These are phyloP conservation scores for Leptonema lineaticorne DNA, from an alignment of 1,140 invertebrate species.

Conservation along the genomic window DNA sequence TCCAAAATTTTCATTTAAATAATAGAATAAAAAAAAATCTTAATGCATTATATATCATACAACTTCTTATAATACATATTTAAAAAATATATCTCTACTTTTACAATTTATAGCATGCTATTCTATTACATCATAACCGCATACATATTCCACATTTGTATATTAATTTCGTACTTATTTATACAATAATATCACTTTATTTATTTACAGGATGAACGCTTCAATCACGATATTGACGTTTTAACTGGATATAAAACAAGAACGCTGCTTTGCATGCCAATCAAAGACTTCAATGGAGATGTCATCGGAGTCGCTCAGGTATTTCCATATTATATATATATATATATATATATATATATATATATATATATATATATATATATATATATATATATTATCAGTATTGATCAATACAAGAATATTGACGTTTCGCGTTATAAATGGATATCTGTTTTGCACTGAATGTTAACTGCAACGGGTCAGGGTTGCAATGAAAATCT, in stretches of 20 bases:
- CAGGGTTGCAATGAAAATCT: too few species aligned
- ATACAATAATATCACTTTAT: slow-evolving; percentile 23
- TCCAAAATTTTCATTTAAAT: too few species aligned
- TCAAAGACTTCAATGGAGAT: slow-evolving; percentile 91
- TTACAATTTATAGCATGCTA: neutral
- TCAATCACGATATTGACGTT: slow-evolving; percentile 91
- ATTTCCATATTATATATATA: too few species aligned
- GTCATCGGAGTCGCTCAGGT: slow-evolving; percentile 94
- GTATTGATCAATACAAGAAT: too few species aligned
- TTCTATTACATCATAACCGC: neutral
- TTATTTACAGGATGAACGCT: slow-evolving; percentile 76
- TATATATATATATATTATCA: too few species aligned
- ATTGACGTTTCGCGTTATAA: too few species aligned
- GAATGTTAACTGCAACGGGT: too few species aligned
- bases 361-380: too few species aligned
- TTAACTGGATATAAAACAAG: slow-evolving; percentile 91
- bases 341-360: too few species aligned
- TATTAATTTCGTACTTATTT: neutral
- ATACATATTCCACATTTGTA: too few species aligned
- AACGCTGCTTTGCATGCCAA: slow-evolving; percentile 92
- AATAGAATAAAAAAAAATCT: too few species aligned
- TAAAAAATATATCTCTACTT: neutral
- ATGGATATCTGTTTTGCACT: too few species aligned
- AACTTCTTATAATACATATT: neutral
- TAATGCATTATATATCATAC: neutral